Base-by-base conservation (phyloP, 2,113 vertebrate genomes). In the Rhadina sibilatrix region DNA sequence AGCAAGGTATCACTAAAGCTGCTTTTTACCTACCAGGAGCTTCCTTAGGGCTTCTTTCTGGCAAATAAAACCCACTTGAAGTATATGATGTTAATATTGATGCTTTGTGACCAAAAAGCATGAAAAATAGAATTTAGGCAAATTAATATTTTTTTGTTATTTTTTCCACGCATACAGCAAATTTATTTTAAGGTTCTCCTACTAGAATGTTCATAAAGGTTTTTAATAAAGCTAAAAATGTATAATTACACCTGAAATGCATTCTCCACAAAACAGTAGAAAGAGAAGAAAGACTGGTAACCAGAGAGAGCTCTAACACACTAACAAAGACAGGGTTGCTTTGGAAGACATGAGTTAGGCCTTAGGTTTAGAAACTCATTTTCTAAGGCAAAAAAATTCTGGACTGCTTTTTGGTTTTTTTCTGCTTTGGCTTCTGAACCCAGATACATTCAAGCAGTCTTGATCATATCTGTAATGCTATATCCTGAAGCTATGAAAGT, bases 1-100 rank as follows among this genome's bases (percentile, higher is more conserved):
- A 79, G 23, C 47, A 96, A 91, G 79, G 76, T 60, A 87, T 92
- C 76, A 57, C 42, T 57, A 60, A 57, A 81, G 27, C 30, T 85
- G 65, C 81, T 83, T 37, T 93, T 76, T 82, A 72, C 44, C n/a
- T 94, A 53, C 72, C 13, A 9, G 28, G 40, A 72, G 25, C 30
- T 47, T 79, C 33, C 46, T 81, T 69, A 72, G 25, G 11, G 19
- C 56, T 88, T 65, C 33, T 63, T 20, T 60, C 49, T 77, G 72
- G n/a, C 65, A 90, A 83, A 94, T 60, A 83, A 91, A 84, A 64
- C 14, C 15, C 28, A 33, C 3, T 10, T 83, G 56, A 83, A 95
- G 76, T 40, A 27, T 10, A 31, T 28, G 8, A 52, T 15, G 7
- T 20, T 81, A 78, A 59, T 66, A 75, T 35, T 8, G 9, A 40